Percentiles rank a stretch among this genome's conserved stretches.
Evolutionary conservation across 2,113 vertebrate genomes (phyloP).

Genomic region (Pachycephala philippinensis): DNA sequence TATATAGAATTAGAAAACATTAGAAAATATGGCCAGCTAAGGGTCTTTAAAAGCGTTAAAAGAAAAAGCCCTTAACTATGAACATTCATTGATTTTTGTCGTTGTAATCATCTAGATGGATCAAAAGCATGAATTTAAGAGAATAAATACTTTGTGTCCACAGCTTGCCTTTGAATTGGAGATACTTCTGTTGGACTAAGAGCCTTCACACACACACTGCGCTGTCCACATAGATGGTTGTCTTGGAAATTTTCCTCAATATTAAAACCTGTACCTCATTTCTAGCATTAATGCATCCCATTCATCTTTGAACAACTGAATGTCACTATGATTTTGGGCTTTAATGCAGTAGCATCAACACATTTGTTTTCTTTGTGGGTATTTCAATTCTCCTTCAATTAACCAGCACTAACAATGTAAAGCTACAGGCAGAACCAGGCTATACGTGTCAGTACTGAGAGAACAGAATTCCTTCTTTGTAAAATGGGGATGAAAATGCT

Average conservation of each 20-base stretch:
- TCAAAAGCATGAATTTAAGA: background rate
- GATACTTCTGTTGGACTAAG: background rate
- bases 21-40: background rate
- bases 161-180: background rate
- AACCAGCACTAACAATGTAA: background rate
- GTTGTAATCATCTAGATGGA: background rate
- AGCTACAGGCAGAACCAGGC: background rate
- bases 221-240: accelerated
- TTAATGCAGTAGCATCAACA: background rate
- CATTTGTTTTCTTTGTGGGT: background rate
- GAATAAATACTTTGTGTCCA: background rate
- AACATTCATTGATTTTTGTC: background rate
- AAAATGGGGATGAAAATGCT: background rate
- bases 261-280: background rate
- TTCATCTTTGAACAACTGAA: background rate
- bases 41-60: background rate
- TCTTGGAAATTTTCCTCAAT: background rate
- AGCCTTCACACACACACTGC: background rate
- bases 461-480: background rate
- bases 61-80: background rate
- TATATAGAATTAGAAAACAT: background rate
- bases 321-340: background rate
- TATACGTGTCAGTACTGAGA: accelerated
- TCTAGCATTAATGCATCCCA: background rate
- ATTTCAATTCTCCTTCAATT: background rate